Evolutionary conservation across 92 coral and sea anemone genomes (phyloP).

Genomic region (Ricordea florida): DNA sequence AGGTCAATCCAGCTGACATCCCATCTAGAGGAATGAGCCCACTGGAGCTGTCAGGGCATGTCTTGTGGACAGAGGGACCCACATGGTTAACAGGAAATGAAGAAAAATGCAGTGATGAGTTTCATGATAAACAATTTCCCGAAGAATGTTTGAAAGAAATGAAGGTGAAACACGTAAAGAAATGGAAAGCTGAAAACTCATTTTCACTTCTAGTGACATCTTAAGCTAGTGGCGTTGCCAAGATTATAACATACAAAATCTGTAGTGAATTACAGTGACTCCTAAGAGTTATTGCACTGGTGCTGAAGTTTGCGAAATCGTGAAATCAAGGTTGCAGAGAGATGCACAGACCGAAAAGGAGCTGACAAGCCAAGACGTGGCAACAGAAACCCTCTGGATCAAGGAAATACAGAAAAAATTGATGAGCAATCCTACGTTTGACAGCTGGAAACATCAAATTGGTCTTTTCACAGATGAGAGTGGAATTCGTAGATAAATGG

Average conservation of each 20-base stretch:
- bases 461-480: conserved; percentile 26
- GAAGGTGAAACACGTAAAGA: conserved; percentile 23
- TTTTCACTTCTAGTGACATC: conserved; percentile 2
- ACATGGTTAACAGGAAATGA: conserved; percentile 28
- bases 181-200: conserved; percentile 11
- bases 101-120: conserved; percentile 19
- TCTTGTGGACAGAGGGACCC: conserved; percentile 62
- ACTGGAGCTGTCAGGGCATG: conserved; percentile 5
- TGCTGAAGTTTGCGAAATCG: conserved; percentile 14
- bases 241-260: conserved; percentile 7
- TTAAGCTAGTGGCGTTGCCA: not conserved
- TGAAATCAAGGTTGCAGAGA: not conserved
- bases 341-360: too few species aligned
- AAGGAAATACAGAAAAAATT: conserved; percentile 37
- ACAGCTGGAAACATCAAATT: conserved; percentile 23
- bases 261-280: conserved; percentile 41
- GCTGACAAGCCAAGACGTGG: too few species aligned
- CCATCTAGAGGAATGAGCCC: conserved; percentile 58
- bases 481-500: too few species aligned
- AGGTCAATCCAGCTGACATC: conserved; percentile 62
- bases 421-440: conserved; percentile 21
- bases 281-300: conserved; percentile 57
- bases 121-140: not conserved
- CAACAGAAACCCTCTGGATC: conserved; percentile 60
- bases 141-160: conserved; percentile 29